A percentile compares a stretch with the other conserved stretches of the same genome.
These are phyloP conservation scores for Chromobotia macracanthus DNA, from an alignment of 2,797 vertebrate species.

Conservation along the genomic window DNA sequence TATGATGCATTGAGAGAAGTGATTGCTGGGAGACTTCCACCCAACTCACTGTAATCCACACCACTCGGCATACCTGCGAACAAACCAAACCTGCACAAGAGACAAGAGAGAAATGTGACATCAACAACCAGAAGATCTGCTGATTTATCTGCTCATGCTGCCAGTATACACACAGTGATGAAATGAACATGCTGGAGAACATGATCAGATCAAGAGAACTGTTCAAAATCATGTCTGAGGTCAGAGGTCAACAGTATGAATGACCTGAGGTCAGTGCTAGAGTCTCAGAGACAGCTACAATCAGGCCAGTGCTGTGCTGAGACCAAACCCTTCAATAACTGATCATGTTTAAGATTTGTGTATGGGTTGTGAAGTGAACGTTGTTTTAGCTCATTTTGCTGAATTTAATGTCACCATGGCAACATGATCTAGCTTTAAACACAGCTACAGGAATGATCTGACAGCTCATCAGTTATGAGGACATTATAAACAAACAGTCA, in stretches of 20 bases:
- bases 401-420: too few relatives aligned
- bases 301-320: too few relatives aligned
- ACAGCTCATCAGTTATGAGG: too few relatives aligned
- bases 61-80: slow-evolving; percentile 76
- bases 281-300: too few relatives aligned
- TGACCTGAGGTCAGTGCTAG: too few relatives aligned
- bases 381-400: too few relatives aligned
- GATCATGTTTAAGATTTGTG: too few relatives aligned
- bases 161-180: slow-evolving; percentile 4
- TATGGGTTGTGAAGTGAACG: too few relatives aligned
- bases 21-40: slow-evolving; percentile 87
- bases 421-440: too few relatives aligned
- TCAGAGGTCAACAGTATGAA: neutral
- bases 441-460: too few relatives aligned
- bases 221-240: neutral
- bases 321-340: too few relatives aligned
- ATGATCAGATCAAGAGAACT: slow-evolving; percentile 14
- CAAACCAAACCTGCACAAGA: slow-evolving; percentile 43
- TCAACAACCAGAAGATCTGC: neutral
- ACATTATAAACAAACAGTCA: neutral
- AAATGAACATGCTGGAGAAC: neutral
- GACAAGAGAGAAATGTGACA: neutral
- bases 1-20: slow-evolving; percentile 86
- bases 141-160: neutral
- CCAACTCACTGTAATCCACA: slow-evolving; percentile 79